Evolutionary conservation across 2,888 invertebrate species (phyloP).

Genomic region (Quadriops clusia): DNA sequence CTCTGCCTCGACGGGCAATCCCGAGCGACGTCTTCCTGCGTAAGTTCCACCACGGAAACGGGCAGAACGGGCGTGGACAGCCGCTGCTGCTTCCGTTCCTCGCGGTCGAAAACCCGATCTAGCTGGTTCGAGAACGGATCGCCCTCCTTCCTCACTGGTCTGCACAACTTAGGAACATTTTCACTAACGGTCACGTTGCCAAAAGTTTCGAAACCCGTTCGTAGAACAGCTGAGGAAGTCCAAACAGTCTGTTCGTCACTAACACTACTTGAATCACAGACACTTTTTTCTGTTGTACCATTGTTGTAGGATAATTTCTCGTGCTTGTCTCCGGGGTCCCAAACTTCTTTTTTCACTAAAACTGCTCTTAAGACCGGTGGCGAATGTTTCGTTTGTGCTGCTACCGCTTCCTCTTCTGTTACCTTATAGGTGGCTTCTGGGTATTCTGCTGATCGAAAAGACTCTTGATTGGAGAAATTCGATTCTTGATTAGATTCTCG

Average conservation of each 20-base stretch:
- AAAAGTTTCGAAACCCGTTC: conserved; percentile 23
- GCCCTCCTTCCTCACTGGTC: conserved; percentile 37
- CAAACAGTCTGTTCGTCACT: conserved; percentile 33
- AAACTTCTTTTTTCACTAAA: conserved; percentile 47
- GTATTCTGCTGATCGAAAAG: conserved; percentile 23
- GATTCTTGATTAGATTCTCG: no score
- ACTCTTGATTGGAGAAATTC: no score
- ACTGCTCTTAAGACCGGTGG: conserved; percentile 26
- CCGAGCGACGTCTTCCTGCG: conserved; percentile 26
- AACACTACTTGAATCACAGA: conserved; percentile 33
- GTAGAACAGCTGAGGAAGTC: conserved; percentile 36
- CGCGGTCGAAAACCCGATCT: conserved; percentile 59
- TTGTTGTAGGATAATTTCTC: conserved; percentile 12
- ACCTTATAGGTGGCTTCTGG: conserved; percentile 22
- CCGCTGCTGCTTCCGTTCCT: conserved; percentile 41
- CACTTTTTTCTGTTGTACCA: conserved; percentile 29
- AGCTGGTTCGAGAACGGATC: conserved; percentile 61
- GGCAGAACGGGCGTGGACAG: conserved; percentile 33
- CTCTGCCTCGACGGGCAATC: conserved; percentile 56
- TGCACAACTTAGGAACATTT: conserved; percentile 30
- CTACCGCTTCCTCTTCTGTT: conserved; percentile 14
- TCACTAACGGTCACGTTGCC: conserved; percentile 23
- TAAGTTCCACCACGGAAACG: conserved; percentile 27
- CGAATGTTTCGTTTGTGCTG: conserved; percentile 15
- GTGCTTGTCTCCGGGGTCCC: conserved; percentile 52